phyloP scores from a whole-genome alignment of 2,797 vertebrate species.

The Alauda arvensis region DNA sequence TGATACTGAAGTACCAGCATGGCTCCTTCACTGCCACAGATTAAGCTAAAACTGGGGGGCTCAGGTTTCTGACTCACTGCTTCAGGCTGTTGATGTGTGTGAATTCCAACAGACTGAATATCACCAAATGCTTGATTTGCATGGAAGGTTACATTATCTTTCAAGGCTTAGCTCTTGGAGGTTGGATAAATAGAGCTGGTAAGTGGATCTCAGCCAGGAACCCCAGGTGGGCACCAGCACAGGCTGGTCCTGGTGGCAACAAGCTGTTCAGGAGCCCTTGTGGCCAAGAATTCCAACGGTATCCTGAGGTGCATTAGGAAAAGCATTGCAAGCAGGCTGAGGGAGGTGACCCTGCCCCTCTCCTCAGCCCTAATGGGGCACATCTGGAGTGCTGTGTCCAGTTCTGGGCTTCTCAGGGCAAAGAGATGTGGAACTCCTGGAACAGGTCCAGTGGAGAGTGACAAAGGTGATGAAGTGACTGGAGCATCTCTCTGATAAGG shows the following conservation, averaged over 20 bases:
- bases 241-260: not conserved
- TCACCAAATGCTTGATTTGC: not conserved
- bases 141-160: not conserved
- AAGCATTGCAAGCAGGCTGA: rapidly evolving
- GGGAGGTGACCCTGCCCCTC: not conserved
- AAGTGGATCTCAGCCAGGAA: not conserved
- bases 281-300: not conserved
- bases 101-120: not conserved
- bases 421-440: not conserved
- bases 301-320: too few relatives aligned
- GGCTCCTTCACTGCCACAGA: not conserved
- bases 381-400: not conserved
- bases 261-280: not conserved
- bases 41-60: not conserved
- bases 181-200: not conserved
- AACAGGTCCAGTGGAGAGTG: too few relatives aligned
- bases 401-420: not conserved
- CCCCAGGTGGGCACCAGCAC: not conserved
- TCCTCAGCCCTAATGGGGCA: not conserved
- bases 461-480: too few relatives aligned
- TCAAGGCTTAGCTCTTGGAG: not conserved
- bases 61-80: not conserved
- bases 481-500: not conserved
- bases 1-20: not conserved
- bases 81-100: not conserved